Evolutionary conservation across 1,140 invertebrate genomes (phyloP), one percentile per base, ranked within the genome.

Genomic region (Ditylenchus dipsaci): DNA sequence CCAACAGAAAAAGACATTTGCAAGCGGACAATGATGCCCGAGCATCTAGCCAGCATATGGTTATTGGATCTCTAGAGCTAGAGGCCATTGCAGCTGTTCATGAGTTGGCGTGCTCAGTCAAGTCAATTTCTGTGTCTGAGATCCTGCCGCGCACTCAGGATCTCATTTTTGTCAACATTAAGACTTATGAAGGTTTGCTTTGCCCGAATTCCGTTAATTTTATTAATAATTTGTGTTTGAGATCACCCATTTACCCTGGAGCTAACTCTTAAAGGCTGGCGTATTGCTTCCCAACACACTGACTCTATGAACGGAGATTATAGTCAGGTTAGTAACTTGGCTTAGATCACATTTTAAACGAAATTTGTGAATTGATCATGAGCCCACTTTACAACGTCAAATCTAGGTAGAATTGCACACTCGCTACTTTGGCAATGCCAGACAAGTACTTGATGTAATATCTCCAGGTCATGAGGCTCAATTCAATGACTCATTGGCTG

Each of bases 21-120:
- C 56, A 57, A 27, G 38, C 21, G 47, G 27, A 29, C 7, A 9
- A 73, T 30, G 19, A 29, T 74, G 57, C 62, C 78, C 17, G 23
- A 9, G 33, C 3, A 5, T 38, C 33, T 38, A 38, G 11, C 33
- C 63, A 62, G 15, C 17, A 62, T 23, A 15, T 23, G 19, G 27
- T 26, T 68, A 67, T 64, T 15, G 79, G 80, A 0, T 71, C 75
- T 13, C 62, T 82, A 9, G 80, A 82, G 68, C 63, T 82, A 57
- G 80, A 82, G 58, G 80, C 80, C 1, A 82, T 82, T 27, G 77
- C 80, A 1, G 81, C 80, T 19, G 81, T 82, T 27, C 81, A 82
- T 49, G 80, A 82, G 67, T 65, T 79, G 38, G 77, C 66, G 7
- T 58, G 53, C 29, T 57, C 45, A 38, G 78, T 81, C 1, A 45